phyloP scores from a whole-genome alignment of 2,113 vertebrate genomes.

The Ascaphus truei region DNA sequence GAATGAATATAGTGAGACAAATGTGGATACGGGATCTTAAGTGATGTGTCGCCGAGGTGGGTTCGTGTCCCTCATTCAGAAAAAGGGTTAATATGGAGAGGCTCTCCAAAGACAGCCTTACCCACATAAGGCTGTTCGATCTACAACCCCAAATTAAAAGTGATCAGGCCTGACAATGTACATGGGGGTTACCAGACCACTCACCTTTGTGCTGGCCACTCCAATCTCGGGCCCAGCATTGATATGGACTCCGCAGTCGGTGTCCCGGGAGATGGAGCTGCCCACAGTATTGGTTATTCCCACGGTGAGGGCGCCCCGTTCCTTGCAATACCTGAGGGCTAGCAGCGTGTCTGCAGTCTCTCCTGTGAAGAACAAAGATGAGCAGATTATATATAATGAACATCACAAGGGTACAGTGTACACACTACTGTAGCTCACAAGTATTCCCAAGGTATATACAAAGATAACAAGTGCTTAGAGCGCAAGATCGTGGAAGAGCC shows the following conservation, averaged over 20 bases:
- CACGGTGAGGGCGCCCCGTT: slow-evolving; percentile 88
- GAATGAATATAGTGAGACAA: too few relatives aligned
- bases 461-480: background rate
- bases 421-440: rapidly evolving
- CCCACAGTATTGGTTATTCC: slow-evolving; percentile 97
- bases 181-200: too few relatives aligned
- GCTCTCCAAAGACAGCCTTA: too few relatives aligned
- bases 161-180: too few relatives aligned
- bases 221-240: slow-evolving; percentile 95
- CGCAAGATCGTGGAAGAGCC: too few relatives aligned
- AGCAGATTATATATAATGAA: too few relatives aligned
- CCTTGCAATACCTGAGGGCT: slow-evolving; percentile 90
- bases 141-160: too few relatives aligned
- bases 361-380: slow-evolving; percentile 63
- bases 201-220: slow-evolving; percentile 96
- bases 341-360: slow-evolving; percentile 95
- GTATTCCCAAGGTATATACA: background rate
- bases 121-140: too few relatives aligned
- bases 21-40: too few relatives aligned
- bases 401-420: background rate
- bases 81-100: too few relatives aligned
- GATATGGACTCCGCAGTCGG: slow-evolving; percentile 95
- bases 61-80: too few relatives aligned
- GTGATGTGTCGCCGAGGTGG: too few relatives aligned
- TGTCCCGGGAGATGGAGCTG: slow-evolving; percentile 94